Conservation (phyloP, 2,113 vertebrate genomes). For the Chaetura pelagica region DNA sequence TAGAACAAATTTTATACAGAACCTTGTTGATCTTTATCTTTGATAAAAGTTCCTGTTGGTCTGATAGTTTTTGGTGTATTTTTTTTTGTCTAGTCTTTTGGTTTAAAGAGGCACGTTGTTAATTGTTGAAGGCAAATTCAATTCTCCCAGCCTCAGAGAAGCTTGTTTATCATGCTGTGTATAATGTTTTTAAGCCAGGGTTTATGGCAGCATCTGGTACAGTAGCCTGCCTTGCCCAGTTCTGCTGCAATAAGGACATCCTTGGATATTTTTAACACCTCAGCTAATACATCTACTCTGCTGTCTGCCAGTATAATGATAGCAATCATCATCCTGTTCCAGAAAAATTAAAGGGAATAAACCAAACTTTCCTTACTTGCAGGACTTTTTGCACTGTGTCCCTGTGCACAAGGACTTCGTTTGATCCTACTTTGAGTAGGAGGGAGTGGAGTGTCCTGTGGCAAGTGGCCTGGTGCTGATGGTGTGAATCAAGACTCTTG, state of each 20-base stretch:
- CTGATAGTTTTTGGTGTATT: fast-evolving
- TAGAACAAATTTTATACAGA: background rate
- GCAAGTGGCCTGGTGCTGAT: no score
- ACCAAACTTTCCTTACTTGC: background rate
- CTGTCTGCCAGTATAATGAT: background rate
- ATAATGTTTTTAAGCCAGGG: background rate
- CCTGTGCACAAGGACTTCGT: background rate
- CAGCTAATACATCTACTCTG: background rate
- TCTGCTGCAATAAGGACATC: background rate
- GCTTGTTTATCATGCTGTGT: background rate
- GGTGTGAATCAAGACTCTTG: fast-evolving
- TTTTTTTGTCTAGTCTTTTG: background rate
- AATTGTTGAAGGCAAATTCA: background rate
- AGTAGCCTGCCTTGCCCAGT: background rate
- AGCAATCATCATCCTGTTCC: background rate
- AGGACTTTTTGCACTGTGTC: background rate
- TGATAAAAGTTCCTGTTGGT: background rate
- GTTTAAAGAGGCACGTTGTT: background rate
- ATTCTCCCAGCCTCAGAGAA: background rate
- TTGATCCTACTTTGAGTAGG: background rate
- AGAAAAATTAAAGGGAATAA: background rate
- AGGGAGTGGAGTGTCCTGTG: background rate
- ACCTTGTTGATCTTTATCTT: background rate
- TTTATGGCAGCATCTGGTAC: background rate
- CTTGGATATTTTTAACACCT: slow-evolving; percentile 25